Percentiles rank a stretch among this genome's conserved stretches.
Conservation (phyloP, 2,113 vertebrate genomes). For the Gymnarchus niloticus region DNA sequence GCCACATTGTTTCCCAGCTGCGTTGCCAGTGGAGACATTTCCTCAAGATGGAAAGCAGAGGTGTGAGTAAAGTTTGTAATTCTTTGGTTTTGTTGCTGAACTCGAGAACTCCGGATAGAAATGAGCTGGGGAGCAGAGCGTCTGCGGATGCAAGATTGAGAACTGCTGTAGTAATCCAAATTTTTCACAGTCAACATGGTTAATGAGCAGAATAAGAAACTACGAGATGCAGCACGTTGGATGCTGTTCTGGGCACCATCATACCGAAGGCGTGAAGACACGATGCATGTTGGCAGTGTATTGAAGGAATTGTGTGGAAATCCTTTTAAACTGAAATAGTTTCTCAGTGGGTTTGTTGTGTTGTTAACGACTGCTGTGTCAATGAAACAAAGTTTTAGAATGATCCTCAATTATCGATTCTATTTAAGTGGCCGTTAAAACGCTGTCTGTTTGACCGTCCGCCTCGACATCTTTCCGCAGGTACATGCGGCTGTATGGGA, state of each 20-base stretch:
- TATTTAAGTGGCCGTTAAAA: not conserved
- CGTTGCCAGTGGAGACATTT: not conserved
- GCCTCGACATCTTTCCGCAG: constrained; percentile 48
- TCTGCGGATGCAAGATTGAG: too few species aligned
- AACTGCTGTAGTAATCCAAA: not conserved
- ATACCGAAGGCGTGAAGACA: not conserved
- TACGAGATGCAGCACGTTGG: too few species aligned
- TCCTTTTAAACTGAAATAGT: not conserved
- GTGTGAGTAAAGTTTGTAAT: too few species aligned
- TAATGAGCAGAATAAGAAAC: not conserved
- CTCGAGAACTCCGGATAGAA: too few species aligned
- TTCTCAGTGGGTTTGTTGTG: not conserved
- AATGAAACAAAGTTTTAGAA: not conserved
- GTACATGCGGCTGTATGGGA: constrained; percentile 91
- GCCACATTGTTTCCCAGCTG: not conserved
- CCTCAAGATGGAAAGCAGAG: too few species aligned
- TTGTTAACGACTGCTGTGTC: not conserved
- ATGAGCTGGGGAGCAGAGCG: too few species aligned
- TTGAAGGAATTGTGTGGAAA: not conserved
- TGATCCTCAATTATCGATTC: not conserved
- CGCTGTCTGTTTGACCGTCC: not conserved
- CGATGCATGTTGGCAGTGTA: not conserved
- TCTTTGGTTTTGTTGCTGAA: too few species aligned
- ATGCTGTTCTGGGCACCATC: not conserved
- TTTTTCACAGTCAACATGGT: not conserved